Evolutionary conservation across 2,888 invertebrate species (phyloP).

Genomic region (Hermaeophaga mercurialis): DNA sequence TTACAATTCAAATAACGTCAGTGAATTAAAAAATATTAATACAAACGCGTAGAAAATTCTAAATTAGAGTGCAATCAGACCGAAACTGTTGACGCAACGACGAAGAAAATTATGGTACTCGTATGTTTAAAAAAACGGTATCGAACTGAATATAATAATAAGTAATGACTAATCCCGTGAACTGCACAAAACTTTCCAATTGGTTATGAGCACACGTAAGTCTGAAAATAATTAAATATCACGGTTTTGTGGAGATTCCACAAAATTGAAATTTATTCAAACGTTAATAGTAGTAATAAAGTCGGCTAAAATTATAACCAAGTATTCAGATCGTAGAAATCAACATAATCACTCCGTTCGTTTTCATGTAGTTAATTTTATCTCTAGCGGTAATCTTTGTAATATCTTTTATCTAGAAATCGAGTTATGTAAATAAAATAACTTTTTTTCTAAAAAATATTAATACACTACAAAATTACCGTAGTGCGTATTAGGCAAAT

Average conservation of each 20-base stretch:
- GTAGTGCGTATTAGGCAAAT: too few relatives aligned
- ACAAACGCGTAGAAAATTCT: slow-evolving; percentile 35
- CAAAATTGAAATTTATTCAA: slow-evolving; percentile 9
- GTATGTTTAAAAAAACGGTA: slow-evolving; percentile 26
- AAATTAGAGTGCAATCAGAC: slow-evolving; percentile 40
- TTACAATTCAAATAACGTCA: slow-evolving; percentile 7
- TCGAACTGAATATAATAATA: slow-evolving; percentile 17
- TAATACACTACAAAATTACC: too few relatives aligned
- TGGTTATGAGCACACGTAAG: slow-evolving; percentile 5
- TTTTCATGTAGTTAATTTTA: background rate
- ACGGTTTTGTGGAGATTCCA: slow-evolving; percentile 13
- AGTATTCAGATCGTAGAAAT: background rate
- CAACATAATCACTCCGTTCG: background rate
- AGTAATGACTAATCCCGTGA: slow-evolving; percentile 10
- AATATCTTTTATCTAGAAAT: background rate
- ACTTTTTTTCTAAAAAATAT: too few relatives aligned
- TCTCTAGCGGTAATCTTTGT: background rate
- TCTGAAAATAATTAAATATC: slow-evolving; percentile 12
- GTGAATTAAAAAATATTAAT: slow-evolving; percentile 11
- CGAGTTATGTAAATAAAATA: background rate
- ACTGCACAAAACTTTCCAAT: slow-evolving; percentile 18
- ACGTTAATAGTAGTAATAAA: background rate
- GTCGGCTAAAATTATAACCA: background rate
- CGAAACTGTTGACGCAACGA: slow-evolving; percentile 35
- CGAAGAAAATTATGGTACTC: slow-evolving; percentile 29